phyloP scores from a whole-genome alignment of 30 jellyfish, hydroid and myxozoan species.

The Mastigias papua region DNA sequence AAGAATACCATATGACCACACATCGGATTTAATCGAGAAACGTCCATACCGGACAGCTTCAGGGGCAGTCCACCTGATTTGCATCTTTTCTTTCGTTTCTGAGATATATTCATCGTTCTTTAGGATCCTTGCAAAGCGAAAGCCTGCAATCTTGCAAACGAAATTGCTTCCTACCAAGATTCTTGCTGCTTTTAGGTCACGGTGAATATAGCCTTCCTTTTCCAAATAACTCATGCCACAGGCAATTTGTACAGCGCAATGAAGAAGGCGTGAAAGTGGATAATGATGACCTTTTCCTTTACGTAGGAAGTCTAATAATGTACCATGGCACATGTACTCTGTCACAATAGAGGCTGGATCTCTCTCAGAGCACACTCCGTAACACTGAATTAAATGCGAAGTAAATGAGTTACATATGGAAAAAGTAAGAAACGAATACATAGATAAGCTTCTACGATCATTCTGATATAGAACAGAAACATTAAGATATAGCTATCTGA shows the following conservation, averaged over 20 bases:
- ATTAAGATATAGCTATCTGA: no score
- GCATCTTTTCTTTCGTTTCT: slow-evolving; percentile 92
- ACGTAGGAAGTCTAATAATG: slow-evolving; percentile 81
- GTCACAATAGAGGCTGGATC: slow-evolving; percentile 98
- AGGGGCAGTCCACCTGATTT: slow-evolving; percentile 98
- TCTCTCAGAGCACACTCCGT: slow-evolving; percentile 94
- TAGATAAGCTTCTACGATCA: no score
- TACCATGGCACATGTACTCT: slow-evolving; percentile 98
- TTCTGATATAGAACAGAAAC: no score
- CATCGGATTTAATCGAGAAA: slow-evolving; percentile 94
- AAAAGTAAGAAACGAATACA: background rate
- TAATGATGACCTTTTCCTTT: slow-evolving; percentile 88
- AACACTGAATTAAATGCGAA: slow-evolving; percentile 73
- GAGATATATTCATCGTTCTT: slow-evolving; percentile 95
- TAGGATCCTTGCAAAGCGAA: slow-evolving; percentile 94
- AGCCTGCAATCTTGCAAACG: slow-evolving; percentile 93
- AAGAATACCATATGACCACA: slow-evolving; percentile 96
- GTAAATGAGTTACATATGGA: no score
- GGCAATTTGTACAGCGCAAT: slow-evolving; percentile 96
- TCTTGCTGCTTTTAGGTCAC: slow-evolving; percentile 96
- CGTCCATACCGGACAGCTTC: slow-evolving; percentile 94
- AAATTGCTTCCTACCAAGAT: slow-evolving; percentile 92
- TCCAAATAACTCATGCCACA: slow-evolving; percentile 95
- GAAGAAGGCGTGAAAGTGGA: slow-evolving; percentile 76
- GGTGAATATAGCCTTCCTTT: slow-evolving; percentile 90